These are phyloP conservation scores for Bicyclus anynana DNA, from an alignment of 1,140 invertebrate species.

Conservation along the genomic window DNA sequence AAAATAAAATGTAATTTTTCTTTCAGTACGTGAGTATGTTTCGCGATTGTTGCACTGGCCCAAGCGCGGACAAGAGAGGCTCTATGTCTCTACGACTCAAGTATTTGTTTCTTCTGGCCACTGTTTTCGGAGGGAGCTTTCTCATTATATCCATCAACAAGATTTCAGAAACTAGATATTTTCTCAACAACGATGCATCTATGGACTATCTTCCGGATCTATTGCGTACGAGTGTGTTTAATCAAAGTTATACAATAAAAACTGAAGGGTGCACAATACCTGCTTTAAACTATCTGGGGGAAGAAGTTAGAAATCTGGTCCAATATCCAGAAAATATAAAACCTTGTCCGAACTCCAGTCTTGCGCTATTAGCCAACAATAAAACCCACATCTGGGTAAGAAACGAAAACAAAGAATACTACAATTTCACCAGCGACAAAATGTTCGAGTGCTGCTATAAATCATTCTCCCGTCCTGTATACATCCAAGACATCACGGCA, in stretches of 20 bases:
- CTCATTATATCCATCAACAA: constrained; percentile 24
- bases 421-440: constrained; percentile 49
- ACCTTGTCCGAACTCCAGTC: constrained; percentile 42
- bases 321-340: constrained; percentile 29
- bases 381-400: constrained; percentile 76
- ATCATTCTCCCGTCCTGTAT: constrained; percentile 76
- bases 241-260: constrained; percentile 75
- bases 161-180: constrained; percentile 16
- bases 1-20: constrained; percentile 10
- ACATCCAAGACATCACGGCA: constrained; percentile 46
- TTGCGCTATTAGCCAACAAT: constrained; percentile 79
- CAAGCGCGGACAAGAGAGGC: neutral
- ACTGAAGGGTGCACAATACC: constrained; percentile 88
- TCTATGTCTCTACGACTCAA: constrained; percentile 19
- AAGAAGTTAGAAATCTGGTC: constrained; percentile 45
- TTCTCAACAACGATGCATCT: constrained; percentile 11
- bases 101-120: constrained; percentile 24
- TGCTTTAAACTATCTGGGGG: constrained; percentile 83
- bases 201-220: constrained; percentile 2
- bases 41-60: neutral
- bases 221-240: constrained; percentile 1
- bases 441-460: constrained; percentile 79
- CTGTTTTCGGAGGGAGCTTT: constrained; percentile 22
- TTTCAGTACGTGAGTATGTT: constrained; percentile 24
- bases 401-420: constrained; percentile 62